Conservation (phyloP, 2,888 invertebrate genomes). For the Pollenia griseotomentosa region DNA sequence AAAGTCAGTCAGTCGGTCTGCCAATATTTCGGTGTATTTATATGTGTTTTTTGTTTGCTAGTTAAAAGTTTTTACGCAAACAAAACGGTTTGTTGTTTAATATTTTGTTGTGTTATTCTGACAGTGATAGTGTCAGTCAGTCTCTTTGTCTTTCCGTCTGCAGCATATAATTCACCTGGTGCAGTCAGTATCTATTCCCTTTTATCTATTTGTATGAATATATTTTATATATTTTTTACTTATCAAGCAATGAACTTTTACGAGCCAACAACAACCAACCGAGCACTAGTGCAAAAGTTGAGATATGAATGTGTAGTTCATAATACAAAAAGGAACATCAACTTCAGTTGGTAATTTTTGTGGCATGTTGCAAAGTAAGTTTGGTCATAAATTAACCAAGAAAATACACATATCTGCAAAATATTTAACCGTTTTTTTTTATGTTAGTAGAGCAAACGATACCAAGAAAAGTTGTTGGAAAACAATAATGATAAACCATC, state of each 20-base stretch:
- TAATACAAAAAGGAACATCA: background rate
- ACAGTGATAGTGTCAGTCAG: constrained; percentile 6
- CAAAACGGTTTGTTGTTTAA: constrained; percentile 4
- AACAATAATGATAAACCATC: background rate
- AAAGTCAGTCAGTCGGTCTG: constrained; percentile 20
- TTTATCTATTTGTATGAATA: constrained; percentile 27
- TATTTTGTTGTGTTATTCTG: constrained; percentile 27
- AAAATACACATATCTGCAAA: constrained; percentile 35
- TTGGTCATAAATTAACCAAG: constrained; percentile 60
- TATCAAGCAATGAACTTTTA: constrained; percentile 63
- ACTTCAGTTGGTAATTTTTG: background rate
- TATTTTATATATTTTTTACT: constrained; percentile 37
- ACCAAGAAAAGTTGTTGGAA: constrained; percentile 8
- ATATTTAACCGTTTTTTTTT: constrained; percentile 23
- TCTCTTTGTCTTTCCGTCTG: constrained; percentile 14
- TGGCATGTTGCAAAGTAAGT: constrained; percentile 42
- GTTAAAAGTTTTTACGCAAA: constrained; percentile 22
- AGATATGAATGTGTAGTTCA: background rate
- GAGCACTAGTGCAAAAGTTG: background rate
- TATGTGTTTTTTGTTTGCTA: background rate
- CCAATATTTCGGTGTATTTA: background rate
- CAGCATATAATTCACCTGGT: constrained; percentile 46
- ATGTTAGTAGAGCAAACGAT: background rate
- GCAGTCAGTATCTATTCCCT: background rate
- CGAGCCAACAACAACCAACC: background rate